phyloP scores from a whole-genome alignment of 2,797 vertebrate species.

The Etheostoma nigrum region DNA sequence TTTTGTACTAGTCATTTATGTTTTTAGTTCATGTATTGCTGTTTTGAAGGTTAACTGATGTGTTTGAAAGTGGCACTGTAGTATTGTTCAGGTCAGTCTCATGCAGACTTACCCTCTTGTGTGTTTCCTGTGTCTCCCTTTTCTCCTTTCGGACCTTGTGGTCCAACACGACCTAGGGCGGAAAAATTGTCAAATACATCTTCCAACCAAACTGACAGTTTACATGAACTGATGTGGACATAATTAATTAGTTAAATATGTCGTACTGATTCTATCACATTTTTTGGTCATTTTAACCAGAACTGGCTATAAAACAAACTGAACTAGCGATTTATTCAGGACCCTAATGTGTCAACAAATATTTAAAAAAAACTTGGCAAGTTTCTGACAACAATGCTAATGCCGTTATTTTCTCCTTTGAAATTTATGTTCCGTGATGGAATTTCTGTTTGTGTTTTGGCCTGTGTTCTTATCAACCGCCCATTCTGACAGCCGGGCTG shows the following conservation, averaged over 20 bases:
- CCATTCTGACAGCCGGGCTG: too few species aligned
- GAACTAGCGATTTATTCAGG: background rate
- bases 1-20: too few species aligned
- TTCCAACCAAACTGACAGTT: background rate
- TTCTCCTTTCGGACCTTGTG: slow-evolving; percentile 55
- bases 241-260: background rate
- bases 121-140: background rate
- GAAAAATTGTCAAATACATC: background rate
- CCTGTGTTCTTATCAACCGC: too few species aligned
- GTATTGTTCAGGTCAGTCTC: background rate
- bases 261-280: too few species aligned
- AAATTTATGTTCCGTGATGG: too few species aligned
- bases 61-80: background rate
- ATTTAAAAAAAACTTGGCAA: too few species aligned
- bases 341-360: too few species aligned
- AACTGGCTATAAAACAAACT: background rate
- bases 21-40: too few species aligned
- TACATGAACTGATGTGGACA: background rate
- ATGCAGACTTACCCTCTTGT: slow-evolving; percentile 27
- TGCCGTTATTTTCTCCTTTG: too few species aligned
- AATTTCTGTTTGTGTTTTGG: too few species aligned
- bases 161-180: slow-evolving; percentile 46
- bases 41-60: too few species aligned
- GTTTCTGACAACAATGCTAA: too few species aligned
- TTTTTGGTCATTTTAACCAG: background rate